Evolutionary conservation across 1,140 invertebrate species (phyloP).

Genomic region (Drosophila tsacasi): DNA sequence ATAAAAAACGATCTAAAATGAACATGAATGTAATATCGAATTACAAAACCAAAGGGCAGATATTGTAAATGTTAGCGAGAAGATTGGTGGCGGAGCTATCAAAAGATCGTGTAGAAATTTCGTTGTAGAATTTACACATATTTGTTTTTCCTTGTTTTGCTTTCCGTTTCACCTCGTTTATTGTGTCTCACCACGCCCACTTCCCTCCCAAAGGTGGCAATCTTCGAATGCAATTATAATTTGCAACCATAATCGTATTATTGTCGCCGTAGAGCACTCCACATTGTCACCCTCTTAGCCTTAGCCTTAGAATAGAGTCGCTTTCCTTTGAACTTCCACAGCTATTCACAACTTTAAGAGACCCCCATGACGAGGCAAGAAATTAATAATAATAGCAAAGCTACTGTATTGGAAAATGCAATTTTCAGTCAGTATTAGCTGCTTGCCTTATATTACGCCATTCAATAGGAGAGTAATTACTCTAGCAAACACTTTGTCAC

Average conservation of each 20-base stretch:
- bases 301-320: conserved; percentile 19
- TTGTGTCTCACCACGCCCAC: conserved; percentile 32
- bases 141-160: conserved; percentile 1
- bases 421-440: not conserved
- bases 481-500: not conserved
- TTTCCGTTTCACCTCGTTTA: conserved; percentile 26
- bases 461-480: conserved; percentile 13
- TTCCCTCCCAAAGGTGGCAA: conserved; percentile 8
- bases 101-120: conserved; percentile 34
- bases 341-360: conserved; percentile 19
- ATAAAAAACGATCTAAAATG: conserved; percentile 27
- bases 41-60: conserved; percentile 16
- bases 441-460: not conserved
- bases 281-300: conserved; percentile 10
- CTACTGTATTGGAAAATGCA: not conserved
- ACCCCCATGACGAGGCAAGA: conserved; percentile 1
- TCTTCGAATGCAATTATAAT: conserved; percentile 23
- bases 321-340: conserved; percentile 20
- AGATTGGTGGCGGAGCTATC: conserved; percentile 18
- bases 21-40: conserved; percentile 18
- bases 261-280: conserved; percentile 24
- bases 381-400: conserved; percentile 1
- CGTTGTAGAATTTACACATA: conserved; percentile 14
- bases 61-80: conserved; percentile 19
- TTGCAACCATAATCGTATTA: conserved; percentile 22